phyloP scores from a whole-genome alignment of 2,113 vertebrate species.

The Scatophagus argus region DNA sequence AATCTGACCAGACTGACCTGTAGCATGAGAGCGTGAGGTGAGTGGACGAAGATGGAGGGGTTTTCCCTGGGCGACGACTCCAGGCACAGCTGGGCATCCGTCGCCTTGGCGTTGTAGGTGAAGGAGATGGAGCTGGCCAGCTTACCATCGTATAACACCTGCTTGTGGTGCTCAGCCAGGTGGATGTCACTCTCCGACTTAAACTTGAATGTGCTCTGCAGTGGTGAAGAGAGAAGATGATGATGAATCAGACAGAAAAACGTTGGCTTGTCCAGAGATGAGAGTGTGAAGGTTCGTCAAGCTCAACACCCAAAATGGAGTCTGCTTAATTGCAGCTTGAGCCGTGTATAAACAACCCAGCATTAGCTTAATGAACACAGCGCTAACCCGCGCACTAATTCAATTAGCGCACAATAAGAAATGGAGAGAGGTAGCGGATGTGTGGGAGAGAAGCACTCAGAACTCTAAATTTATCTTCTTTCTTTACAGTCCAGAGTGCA shows the following conservation, averaged over 20 bases:
- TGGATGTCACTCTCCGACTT: slow-evolving; percentile 99
- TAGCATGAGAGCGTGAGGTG: slow-evolving; percentile 98
- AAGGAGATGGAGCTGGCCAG: slow-evolving; percentile 97
- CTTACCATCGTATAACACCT: slow-evolving; percentile 97
- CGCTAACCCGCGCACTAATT: slow-evolving; percentile 74
- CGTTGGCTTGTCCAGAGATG: background rate
- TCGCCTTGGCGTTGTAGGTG: slow-evolving; percentile 98
- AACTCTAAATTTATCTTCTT: slow-evolving; percentile 57
- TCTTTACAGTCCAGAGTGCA: slow-evolving; percentile 24
- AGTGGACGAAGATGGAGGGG: slow-evolving; percentile 98
- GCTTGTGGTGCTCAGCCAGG: slow-evolving; percentile 98
- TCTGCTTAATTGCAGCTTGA: slow-evolving; percentile 64
- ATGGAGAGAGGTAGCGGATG: slow-evolving; percentile 43
- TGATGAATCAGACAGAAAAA: slow-evolving; percentile 16
- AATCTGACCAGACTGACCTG: slow-evolving; percentile 87
- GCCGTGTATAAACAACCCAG: slow-evolving; percentile 70
- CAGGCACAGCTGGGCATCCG: slow-evolving; percentile 97
- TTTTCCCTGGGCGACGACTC: slow-evolving; percentile 99
- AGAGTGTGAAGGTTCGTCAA: background rate
- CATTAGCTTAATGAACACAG: slow-evolving; percentile 80
- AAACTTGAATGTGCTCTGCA: slow-evolving; percentile 99
- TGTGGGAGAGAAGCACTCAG: slow-evolving; percentile 46
- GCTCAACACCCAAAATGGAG: slow-evolving; percentile 69
- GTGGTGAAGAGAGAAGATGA: slow-evolving; percentile 24
- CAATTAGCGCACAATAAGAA: slow-evolving; percentile 72